Conservation (phyloP, 2,797 vertebrate genomes). For the Bradypodion ventrale region DNA sequence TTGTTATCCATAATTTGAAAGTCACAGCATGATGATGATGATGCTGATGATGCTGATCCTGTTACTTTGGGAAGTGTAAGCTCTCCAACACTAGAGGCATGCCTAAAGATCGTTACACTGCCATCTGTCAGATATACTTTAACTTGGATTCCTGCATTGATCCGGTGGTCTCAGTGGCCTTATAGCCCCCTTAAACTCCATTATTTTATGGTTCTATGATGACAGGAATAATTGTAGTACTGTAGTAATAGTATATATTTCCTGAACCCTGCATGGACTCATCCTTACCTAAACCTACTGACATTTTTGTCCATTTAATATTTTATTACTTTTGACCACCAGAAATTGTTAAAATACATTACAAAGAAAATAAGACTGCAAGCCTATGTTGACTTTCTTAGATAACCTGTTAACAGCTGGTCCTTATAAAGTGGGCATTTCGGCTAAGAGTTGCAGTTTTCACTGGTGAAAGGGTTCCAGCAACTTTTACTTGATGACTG, state of each 20-base stretch:
- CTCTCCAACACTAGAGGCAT: too few species aligned
- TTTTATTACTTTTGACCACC: neutral
- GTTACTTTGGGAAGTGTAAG: neutral
- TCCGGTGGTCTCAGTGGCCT: too few species aligned
- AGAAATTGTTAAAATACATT: neutral
- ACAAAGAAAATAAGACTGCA: neutral
- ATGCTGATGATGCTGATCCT: neutral
- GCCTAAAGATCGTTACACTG: too few species aligned
- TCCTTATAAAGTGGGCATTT: neutral
- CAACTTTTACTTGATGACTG: neutral
- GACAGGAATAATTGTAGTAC: too few species aligned
- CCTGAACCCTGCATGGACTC: neutral
- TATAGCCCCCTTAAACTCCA: too few species aligned
- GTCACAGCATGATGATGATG: neutral
- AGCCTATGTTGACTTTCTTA: neutral
- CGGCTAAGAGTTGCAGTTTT: neutral
- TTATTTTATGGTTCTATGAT: too few species aligned
- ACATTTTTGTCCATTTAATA: neutral
- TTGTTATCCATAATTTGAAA: neutral
- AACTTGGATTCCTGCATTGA: too few species aligned
- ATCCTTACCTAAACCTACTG: neutral
- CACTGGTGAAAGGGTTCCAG: neutral
- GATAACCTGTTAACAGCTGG: neutral
- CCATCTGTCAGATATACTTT: too few species aligned
- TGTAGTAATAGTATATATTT: neutral